Evolutionary conservation across 2,888 invertebrate species (phyloP).

Genomic region (Erannis defoliaria): DNA sequence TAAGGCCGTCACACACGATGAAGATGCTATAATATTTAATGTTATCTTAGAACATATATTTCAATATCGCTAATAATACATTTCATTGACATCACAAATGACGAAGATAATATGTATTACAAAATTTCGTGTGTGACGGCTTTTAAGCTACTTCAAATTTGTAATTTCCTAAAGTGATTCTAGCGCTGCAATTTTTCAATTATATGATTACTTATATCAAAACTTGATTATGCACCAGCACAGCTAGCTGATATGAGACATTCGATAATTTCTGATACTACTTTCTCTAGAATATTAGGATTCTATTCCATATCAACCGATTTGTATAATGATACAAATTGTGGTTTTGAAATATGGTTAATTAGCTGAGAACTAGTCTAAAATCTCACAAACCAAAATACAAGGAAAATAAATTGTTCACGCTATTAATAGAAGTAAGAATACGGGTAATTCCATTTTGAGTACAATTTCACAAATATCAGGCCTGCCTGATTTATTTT

Average conservation of each 20-base stretch:
- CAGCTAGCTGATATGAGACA: not conserved
- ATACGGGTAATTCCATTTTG: constrained; percentile 36
- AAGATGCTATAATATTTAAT: too few species aligned
- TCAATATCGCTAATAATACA: too few species aligned
- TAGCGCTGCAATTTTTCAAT: not conserved
- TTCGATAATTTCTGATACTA: constrained; percentile 4
- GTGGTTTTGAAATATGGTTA: constrained; percentile 18
- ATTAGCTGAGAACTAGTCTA: not conserved
- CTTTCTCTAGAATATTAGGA: not conserved
- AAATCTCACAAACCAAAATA: too few species aligned
- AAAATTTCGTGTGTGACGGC: too few species aligned
- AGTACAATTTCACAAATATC: constrained; percentile 40
- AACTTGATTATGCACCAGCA: constrained; percentile 12
- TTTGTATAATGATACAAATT: constrained; percentile 19
- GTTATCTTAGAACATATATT: too few species aligned
- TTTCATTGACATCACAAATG: too few species aligned
- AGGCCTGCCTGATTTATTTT: constrained; percentile 55
- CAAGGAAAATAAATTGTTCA: too few species aligned
- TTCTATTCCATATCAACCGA: constrained; percentile 10
- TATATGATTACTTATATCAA: not conserved
- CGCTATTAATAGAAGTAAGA: constrained; percentile 27
- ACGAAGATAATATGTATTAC: too few species aligned
- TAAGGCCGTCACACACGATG: too few species aligned
- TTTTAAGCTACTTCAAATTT: not conserved
- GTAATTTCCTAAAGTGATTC: not conserved